Evolutionary conservation across 1,140 invertebrate genomes (phyloP), one percentile per base, ranked within the genome.

Genomic region (Maniola jurtina): DNA sequence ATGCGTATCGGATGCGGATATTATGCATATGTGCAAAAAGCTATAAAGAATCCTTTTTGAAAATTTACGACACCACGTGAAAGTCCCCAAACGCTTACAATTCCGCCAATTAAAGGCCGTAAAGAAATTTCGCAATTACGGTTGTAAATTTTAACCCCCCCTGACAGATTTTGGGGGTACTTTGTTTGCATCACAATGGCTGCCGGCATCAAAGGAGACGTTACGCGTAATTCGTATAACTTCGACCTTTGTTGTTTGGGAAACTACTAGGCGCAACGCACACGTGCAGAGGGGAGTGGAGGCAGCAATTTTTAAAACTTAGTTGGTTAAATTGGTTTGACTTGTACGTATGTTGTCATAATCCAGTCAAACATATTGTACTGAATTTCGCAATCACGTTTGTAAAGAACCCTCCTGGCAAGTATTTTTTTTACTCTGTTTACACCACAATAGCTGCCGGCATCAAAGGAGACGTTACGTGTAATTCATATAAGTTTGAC

Each of bases 61-160:
- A 25, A 83, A 84, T 85, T 84, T 86, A 83, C 78, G 80, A 81
- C 71, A 14, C 13, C 66, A 71, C 77, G 73, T 69, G 76, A 78
- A 80, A 83, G 76, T 81, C 65, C 76, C 72, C 64, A 47, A 68
- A 48, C 45, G 63, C n/a, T 68, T 65, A 67, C 80, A 81, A 81
- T 83, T 74, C 75, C 71, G 57, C 73, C 78, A 83, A 83, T 82
- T 84, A 83, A 73, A 56, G 47, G 66, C 55, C 71, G 74, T 81
- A 77, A 76, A 76, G 80, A 76, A 83, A 81, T 82, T 76, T 83
- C 66, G 77, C 76, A 76, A 82, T 82, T 84, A 78, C 71, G 50
- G 59, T 64, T 56, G 38, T 11, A 40, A 40, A 40, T 9, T 40
- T 7, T 40, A 25, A 25, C 40, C n/a, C n/a, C n/a, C n/a, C n/a